These are phyloP conservation scores for Rhinopomastus cyanomelas DNA, from an alignment of 2,113 vertebrate genomes.

Conservation along the genomic window DNA sequence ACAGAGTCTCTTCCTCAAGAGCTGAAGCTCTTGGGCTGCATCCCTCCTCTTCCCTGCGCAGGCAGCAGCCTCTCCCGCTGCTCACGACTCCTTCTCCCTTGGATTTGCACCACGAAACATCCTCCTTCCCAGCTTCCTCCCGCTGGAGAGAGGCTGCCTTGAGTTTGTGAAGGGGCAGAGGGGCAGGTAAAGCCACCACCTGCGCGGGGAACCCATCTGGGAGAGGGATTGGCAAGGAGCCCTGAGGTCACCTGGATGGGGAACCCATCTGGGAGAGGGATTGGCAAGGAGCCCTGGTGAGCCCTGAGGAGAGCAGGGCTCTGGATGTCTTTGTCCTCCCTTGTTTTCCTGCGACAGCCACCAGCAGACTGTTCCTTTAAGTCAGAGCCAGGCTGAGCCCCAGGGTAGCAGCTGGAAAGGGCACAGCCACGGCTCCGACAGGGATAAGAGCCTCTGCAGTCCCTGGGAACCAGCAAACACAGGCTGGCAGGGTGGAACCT, in stretches of 20 bases:
- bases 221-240: neutral
- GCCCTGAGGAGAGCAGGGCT: neutral
- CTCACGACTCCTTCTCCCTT: neutral
- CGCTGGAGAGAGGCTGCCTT: too few relatives aligned
- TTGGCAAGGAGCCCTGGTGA: neutral
- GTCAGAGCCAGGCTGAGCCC: neutral
- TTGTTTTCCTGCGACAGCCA: neutral
- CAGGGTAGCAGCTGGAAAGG: slow-evolving; percentile 11
- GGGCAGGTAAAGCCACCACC: neutral
- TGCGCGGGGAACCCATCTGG: accelerated
- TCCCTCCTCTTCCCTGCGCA: neutral
- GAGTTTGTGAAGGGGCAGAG: neutral
- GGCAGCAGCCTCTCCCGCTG: neutral
- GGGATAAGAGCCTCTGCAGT: neutral
- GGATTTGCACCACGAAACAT: neutral
- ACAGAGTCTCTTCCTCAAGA: neutral
- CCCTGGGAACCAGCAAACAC: neutral
- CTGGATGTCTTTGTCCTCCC: neutral
- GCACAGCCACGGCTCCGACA: neutral
- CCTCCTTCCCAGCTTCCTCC: neutral
- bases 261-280: neutral
- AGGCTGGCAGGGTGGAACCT: neutral
- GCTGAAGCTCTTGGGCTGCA: neutral
- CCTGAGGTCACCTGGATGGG: accelerated
- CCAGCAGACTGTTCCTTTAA: neutral